phyloP scores from a whole-genome alignment of 2,113 vertebrate species.

The Eupsittula cactorum region DNA sequence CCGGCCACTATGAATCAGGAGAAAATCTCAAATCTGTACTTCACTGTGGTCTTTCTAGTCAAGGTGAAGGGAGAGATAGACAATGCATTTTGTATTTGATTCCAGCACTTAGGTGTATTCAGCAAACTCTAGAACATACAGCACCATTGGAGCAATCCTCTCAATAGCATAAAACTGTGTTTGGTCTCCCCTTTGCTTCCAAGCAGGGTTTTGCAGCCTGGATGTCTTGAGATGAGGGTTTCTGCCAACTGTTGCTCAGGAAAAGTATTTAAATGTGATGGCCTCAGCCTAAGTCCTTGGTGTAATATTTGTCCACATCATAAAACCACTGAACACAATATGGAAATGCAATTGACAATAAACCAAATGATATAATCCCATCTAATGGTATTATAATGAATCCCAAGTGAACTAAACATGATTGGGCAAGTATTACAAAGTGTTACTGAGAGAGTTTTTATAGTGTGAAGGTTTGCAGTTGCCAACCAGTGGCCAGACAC shows the following conservation, averaged over 20 bases:
- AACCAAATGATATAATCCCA: constrained; percentile 81
- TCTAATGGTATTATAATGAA: constrained; percentile 82
- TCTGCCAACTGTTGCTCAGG: constrained; percentile 64
- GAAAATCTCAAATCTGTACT: background rate
- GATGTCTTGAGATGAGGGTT: constrained; percentile 34
- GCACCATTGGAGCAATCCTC: background rate
- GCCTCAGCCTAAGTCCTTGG: constrained; percentile 69
- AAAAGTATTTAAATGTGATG: constrained; percentile 64
- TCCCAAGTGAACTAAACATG: constrained; percentile 78
- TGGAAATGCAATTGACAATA: constrained; percentile 81
- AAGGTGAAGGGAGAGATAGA: background rate
- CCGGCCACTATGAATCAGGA: background rate
- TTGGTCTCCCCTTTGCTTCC: constrained; percentile 55
- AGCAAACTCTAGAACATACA: background rate
- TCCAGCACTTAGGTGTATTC: background rate
- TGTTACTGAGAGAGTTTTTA: constrained; percentile 78
- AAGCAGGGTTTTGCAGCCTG: constrained; percentile 52
- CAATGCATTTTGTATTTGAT: background rate
- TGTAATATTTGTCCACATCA: constrained; percentile 80
- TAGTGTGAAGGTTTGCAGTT: constrained; percentile 70
- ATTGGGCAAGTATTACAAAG: constrained; percentile 81
- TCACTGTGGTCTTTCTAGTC: background rate
- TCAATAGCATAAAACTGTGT: background rate
- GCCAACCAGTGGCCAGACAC: constrained; percentile 72
- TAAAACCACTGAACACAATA: constrained; percentile 82